Evolutionary conservation across 2,888 invertebrate species (phyloP).

Genomic region (Spisula subtruncata): DNA sequence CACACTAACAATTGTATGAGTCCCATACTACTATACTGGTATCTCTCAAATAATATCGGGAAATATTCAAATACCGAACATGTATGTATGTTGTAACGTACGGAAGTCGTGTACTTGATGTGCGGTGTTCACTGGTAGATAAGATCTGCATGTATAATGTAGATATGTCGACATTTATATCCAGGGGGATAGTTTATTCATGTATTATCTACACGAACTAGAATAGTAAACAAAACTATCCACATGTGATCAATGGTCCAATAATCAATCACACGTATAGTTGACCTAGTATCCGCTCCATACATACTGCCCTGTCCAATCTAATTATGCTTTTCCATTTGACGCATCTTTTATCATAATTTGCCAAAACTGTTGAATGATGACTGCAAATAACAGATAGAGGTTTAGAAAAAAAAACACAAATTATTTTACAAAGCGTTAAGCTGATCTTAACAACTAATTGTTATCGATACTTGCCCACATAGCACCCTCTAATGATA

Average conservation of each 20-base stretch:
- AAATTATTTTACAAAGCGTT: not conserved
- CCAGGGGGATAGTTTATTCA: no score
- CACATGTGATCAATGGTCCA: not conserved
- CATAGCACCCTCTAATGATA: not conserved
- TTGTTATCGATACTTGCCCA: not conserved
- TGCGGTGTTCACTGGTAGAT: not conserved
- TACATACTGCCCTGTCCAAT: not conserved
- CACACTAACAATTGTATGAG: no score
- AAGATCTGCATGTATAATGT: not conserved
- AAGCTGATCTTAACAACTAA: not conserved
- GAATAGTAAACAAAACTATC: slow-evolving; percentile 15
- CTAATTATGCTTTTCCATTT: not conserved
- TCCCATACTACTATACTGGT: no score
- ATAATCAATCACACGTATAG: not conserved
- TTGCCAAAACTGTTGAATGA: not conserved
- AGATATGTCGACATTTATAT: slow-evolving; percentile 10
- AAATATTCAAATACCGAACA: no score
- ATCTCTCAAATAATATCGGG: no score
- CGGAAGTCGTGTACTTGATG: not conserved
- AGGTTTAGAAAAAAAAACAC: not conserved
- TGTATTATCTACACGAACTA: not conserved
- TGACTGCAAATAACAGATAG: not conserved
- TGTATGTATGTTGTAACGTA: no score
- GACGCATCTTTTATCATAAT: not conserved
- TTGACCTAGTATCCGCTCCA: not conserved